Evolutionary conservation across 2,797 vertebrate species (phyloP).

Genomic region (Miichthys miiuy): DNA sequence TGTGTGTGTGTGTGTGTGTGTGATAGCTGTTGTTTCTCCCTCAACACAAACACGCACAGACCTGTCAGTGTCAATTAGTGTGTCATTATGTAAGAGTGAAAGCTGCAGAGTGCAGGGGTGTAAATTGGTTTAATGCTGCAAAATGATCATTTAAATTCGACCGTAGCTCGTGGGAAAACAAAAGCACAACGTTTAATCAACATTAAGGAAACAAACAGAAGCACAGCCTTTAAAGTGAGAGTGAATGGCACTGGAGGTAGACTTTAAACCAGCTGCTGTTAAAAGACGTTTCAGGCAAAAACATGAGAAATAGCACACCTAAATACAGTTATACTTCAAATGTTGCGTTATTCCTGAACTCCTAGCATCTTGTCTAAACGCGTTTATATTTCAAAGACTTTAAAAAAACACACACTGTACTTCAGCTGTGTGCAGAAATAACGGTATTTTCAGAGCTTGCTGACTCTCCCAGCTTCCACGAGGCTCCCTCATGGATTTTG

Average conservation of each 20-base stretch:
- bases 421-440: neutral
- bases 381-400: no score
- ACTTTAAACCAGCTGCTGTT: neutral
- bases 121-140: slow-evolving; percentile 6
- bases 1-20: no score
- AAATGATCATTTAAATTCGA: neutral
- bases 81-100: slow-evolving; percentile 16
- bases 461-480: slow-evolving; percentile 37
- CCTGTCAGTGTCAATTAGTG: slow-evolving; percentile 27
- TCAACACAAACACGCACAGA: slow-evolving; percentile 1
- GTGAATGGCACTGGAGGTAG: neutral
- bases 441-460: neutral
- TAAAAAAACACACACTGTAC: neutral
- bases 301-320: fast-evolving
- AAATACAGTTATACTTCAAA: neutral
- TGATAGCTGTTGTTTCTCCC: no score
- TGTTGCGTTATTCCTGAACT: neutral
- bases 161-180: neutral
- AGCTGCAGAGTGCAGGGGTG: neutral
- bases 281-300: neutral
- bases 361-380: fast-evolving
- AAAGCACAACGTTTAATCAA: neutral
- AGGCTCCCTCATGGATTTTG: slow-evolving; percentile 55
- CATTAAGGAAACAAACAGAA: neutral
- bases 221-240: neutral